Evolutionary conservation across 2,797 vertebrate species (phyloP).

Genomic region (Heteromormyrus szaboi): DNA sequence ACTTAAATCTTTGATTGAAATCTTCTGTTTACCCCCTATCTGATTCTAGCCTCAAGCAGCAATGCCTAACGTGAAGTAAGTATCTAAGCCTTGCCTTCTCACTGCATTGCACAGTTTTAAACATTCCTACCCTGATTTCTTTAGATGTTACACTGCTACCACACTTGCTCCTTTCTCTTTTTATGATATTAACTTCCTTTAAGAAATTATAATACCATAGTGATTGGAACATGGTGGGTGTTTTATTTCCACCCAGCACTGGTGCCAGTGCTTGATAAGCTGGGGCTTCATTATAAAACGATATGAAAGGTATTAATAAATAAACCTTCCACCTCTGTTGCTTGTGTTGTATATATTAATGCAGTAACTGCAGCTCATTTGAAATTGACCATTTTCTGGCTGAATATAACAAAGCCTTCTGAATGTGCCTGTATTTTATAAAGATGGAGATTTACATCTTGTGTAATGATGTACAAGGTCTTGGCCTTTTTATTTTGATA

Average conservation of each 20-base stretch:
- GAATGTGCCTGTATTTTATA: neutral
- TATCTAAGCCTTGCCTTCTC: slow-evolving; percentile 2
- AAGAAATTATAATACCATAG: neutral
- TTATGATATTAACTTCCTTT: neutral
- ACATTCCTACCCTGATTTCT: neutral
- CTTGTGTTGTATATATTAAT: neutral
- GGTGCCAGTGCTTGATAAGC: slow-evolving; percentile 37
- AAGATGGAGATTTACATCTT: neutral
- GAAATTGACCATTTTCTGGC: neutral
- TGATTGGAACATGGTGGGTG: neutral
- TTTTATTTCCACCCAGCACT: neutral
- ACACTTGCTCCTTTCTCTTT: neutral
- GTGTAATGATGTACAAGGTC: neutral
- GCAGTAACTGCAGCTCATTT: neutral
- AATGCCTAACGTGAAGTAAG: slow-evolving; percentile 34
- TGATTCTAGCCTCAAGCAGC: slow-evolving; percentile 19
- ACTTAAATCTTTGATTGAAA: neutral
- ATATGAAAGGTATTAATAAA: neutral
- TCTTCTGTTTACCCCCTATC: neutral
- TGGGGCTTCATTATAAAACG: slow-evolving; percentile 47
- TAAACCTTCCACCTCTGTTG: neutral
- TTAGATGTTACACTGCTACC: neutral
- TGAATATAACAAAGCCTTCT: neutral
- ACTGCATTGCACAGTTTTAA: slow-evolving; percentile 62
- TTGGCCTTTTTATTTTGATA: neutral